Percentiles rank a stretch among this genome's conserved stretches.
phyloP scores from a whole-genome alignment of 1,140 invertebrate species.

The Drosophila dunni region DNA sequence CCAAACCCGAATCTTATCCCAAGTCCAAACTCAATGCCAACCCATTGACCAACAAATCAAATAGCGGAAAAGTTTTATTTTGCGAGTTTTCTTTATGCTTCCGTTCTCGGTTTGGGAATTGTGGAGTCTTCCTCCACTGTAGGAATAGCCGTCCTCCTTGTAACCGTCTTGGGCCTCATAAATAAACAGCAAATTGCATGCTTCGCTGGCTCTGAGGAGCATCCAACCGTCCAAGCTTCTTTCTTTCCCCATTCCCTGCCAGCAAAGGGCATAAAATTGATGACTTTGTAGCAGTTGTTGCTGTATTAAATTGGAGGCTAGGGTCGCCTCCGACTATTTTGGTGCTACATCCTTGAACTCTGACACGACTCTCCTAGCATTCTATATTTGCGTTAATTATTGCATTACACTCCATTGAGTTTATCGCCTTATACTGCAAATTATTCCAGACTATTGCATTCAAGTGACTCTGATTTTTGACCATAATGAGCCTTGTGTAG shows the following conservation, averaged over 20 bases:
- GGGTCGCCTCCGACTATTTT: slow-evolving; percentile 11
- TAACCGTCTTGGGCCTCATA: slow-evolving; percentile 66
- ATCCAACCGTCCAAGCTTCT: slow-evolving; percentile 9
- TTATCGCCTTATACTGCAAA: slow-evolving; percentile 35
- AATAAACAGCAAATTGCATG: slow-evolving; percentile 78
- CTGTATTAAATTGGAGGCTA: slow-evolving; percentile 43
- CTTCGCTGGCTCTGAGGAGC: slow-evolving; percentile 52
- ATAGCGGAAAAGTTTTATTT: slow-evolving; percentile 81
- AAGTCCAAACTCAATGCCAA: slow-evolving; percentile 20
- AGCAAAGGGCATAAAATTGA: slow-evolving; percentile 59
- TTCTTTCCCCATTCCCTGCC: not conserved
- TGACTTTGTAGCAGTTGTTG: slow-evolving; percentile 65
- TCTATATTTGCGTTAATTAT: slow-evolving; percentile 76
- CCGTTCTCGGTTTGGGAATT: slow-evolving; percentile 36
- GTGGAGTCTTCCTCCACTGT: not conserved
- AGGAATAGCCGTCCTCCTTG: slow-evolving; percentile 22
- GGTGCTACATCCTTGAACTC: slow-evolving; percentile 40
- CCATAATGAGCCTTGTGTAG: slow-evolving; percentile 45
- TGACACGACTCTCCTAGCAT: slow-evolving; percentile 3
- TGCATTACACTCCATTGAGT: slow-evolving; percentile 74
- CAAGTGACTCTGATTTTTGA: slow-evolving; percentile 71
- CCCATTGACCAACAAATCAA: slow-evolving; percentile 72
- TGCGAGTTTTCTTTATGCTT: slow-evolving; percentile 70
- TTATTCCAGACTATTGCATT: slow-evolving; percentile 79
- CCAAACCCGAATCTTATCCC: slow-evolving; percentile 32